These are phyloP conservation scores for Nothoprocta perdicaria DNA, from an alignment of 2,113 vertebrate genomes.

Conservation along the genomic window DNA sequence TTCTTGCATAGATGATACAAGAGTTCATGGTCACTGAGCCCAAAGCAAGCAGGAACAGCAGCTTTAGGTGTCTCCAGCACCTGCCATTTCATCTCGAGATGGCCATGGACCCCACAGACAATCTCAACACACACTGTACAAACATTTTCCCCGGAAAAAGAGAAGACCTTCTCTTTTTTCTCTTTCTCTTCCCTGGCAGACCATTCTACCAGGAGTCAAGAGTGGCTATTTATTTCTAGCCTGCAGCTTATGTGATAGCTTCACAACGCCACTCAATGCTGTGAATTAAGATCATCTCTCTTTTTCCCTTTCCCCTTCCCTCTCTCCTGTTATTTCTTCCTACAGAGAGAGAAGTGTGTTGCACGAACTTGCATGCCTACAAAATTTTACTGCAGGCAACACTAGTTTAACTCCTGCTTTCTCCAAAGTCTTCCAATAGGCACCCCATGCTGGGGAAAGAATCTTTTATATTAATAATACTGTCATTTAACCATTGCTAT, in stretches of 20 bases:
- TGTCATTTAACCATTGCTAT: background rate
- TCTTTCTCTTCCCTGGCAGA: too few relatives aligned
- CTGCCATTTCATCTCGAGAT: background rate
- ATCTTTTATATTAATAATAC: background rate
- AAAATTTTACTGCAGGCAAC: background rate
- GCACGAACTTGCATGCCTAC: background rate
- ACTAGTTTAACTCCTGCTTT: background rate
- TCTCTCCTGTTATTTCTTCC: background rate
- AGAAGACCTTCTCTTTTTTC: background rate
- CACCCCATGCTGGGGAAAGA: background rate
- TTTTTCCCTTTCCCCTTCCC: background rate
- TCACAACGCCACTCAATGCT: background rate
- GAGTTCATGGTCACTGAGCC: accelerated
- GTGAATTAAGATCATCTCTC: background rate
- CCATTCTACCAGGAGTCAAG: background rate
- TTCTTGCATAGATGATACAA: background rate
- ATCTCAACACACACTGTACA: background rate
- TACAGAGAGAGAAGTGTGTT: background rate
- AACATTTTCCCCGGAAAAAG: background rate
- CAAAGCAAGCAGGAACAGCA: background rate
- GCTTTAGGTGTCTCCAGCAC: background rate
- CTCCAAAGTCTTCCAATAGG: background rate
- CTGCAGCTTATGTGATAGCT: background rate
- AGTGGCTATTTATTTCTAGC: background rate
- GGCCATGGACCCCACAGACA: background rate